Conservation (phyloP, 2,888 invertebrate species). For the Tetheella fluctuosa region DNA sequence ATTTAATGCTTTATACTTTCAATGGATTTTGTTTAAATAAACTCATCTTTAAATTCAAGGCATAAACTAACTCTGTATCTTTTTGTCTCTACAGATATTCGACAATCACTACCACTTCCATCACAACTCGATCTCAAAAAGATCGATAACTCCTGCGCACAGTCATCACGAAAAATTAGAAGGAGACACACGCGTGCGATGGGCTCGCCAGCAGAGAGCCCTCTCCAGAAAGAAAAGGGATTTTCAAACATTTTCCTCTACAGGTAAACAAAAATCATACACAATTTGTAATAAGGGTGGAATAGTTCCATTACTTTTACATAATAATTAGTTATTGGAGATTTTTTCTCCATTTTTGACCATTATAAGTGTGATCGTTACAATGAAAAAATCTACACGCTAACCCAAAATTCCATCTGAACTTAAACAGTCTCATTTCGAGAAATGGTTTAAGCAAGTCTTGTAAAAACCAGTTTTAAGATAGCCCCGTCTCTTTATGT, state of each 20-base stretch:
- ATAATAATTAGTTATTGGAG: no score
- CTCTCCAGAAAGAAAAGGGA: constrained; percentile 93
- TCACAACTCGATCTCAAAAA: constrained; percentile 90
- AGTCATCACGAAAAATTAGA: constrained; percentile 89
- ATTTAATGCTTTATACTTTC: neutral
- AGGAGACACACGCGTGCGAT: constrained; percentile 90
- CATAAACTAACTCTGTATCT: constrained; percentile 10
- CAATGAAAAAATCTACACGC: no score
- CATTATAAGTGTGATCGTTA: no score
- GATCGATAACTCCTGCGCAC: constrained; percentile 89
- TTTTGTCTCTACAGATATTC: constrained; percentile 88
- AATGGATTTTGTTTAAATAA: neutral
- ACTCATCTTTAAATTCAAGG: no score
- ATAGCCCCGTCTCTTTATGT: no score
- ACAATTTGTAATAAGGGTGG: neutral
- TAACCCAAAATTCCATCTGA: neutral
- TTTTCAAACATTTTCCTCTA: constrained; percentile 60
- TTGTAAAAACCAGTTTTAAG: no score
- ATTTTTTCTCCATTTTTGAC: no score
- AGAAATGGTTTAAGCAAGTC: no score
- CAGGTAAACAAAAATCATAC: constrained; percentile 52
- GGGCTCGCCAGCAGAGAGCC: constrained; percentile 92
- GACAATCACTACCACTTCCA: constrained; percentile 93
- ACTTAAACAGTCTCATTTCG: no score
- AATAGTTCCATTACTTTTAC: no score